Conservation (phyloP, 2,113 vertebrate genomes). For the Carassius gibelio region DNA sequence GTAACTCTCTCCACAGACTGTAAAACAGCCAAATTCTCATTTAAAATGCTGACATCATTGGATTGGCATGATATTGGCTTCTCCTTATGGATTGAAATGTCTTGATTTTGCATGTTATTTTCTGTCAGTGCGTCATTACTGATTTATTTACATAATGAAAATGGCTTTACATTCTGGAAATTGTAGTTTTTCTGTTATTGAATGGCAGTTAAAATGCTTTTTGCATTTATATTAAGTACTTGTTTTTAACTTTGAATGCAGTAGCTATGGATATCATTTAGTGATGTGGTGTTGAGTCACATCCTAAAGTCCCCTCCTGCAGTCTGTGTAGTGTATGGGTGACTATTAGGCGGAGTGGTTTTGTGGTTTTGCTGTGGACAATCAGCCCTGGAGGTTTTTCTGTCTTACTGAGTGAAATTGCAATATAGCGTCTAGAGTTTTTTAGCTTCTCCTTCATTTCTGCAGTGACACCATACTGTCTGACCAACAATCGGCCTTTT, state of each 20-base stretch:
- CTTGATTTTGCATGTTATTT: not conserved
- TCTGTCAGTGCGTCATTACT: not conserved
- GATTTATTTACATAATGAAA: not conserved
- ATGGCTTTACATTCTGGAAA: not conserved
- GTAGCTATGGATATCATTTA: not conserved
- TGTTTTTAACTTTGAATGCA: not conserved
- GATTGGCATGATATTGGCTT: not conserved
- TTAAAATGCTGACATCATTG: constrained; percentile 12
- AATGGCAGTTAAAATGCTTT: not conserved
- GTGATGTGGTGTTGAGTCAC: not conserved
- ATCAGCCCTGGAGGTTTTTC: not conserved
- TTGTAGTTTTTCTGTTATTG: not conserved
- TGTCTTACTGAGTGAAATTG: not conserved
- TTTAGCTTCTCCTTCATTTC: not conserved
- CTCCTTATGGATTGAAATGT: not conserved
- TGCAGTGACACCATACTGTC: constrained; percentile 7
- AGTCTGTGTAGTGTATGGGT: not conserved
- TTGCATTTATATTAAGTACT: not conserved
- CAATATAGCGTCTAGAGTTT: not conserved
- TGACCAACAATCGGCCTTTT: constrained; percentile 30
- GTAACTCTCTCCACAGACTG: not conserved
- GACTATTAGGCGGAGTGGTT: not conserved
- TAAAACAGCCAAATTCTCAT: too few species aligned
- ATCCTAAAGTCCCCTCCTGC: not conserved
- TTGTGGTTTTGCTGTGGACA: not conserved